Evolutionary conservation across 2,888 invertebrate genomes (phyloP), one percentile per base, ranked within the genome.

Genomic region (Aphrophora alni): DNA sequence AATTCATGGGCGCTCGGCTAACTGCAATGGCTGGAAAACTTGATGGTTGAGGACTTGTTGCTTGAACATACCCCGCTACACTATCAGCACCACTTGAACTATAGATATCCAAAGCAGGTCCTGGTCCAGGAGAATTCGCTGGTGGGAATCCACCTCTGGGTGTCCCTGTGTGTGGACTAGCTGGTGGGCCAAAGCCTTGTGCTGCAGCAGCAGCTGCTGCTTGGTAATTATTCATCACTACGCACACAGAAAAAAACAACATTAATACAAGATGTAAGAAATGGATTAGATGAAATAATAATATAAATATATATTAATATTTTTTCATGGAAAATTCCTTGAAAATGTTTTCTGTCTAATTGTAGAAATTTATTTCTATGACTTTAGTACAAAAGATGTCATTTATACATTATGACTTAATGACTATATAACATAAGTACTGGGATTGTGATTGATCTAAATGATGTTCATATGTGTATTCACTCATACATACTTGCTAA

Each of bases 211-310:
- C 92, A 84, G 93, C 93, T 85, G 93, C 92, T 81, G 95, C 95
- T 88, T 95, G 95, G 90, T 97, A 97, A 92, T 97, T 97, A 92
- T 96, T 97, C 95, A 98, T 97, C 90, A 98, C 97, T 96, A 94
- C 86, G 92, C 86, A 85, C 84, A 82, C 70, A 68, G 38, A 74
- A 80, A 69, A 79, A 28, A 80, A 68, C 68, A 33, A 68, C 68
- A 68, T 4, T 68, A 5, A 21, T 5, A 68, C 68, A 68, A 68
- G 3, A 7, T 68, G n/a, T 68, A 7, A 44, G 44, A 12, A 12
- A 33, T 33, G 33, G 33, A 33, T 33, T 3, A 33, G 44, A 68
- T 68, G 87, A 87, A 87, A 86, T 87, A 87, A 85, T 77, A 68
- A 38, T 80, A 73, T 25, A 27, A n/a, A n/a, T n/a, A n/a, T n/a